Conservation (phyloP, 2,797 vertebrate species). For the Hyperoplus immaculatus region DNA sequence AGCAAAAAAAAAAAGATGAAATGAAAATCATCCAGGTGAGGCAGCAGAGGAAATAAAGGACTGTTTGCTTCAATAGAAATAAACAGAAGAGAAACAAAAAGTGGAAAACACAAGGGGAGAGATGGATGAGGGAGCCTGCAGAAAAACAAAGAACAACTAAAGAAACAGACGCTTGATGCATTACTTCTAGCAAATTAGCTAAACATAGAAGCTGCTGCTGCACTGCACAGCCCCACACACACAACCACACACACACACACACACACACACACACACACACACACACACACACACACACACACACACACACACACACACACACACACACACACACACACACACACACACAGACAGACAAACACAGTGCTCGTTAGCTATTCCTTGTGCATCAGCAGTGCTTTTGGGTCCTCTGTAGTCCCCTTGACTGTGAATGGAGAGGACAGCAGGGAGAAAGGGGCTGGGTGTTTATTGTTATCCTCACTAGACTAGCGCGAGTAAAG, state of each 20-base stretch:
- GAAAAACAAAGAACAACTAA: conserved; percentile 54
- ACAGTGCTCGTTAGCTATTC: conserved; percentile 46
- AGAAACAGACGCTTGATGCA: conserved; percentile 57
- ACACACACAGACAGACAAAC: neutral
- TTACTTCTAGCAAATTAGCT: conserved; percentile 60
- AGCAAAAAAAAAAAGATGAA: conserved; percentile 20
- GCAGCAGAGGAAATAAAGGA: conserved; percentile 20
- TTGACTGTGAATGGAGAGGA: conserved; percentile 61
- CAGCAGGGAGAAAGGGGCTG: conserved; percentile 49
- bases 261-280: conserved; percentile 13
- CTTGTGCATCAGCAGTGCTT: conserved; percentile 53
- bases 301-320: neutral
- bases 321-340: too few species aligned
- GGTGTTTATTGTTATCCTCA: conserved; percentile 65
- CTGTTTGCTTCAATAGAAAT: neutral
- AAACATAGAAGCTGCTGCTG: conserved; percentile 54
- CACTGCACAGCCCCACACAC: conserved; percentile 21
- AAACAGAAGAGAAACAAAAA: conserved; percentile 20
- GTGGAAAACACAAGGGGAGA: conserved; percentile 9
- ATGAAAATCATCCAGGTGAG: conserved; percentile 43
- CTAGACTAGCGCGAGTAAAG: conserved; percentile 59
- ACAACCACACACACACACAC: conserved; percentile 19
- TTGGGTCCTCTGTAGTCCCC: conserved; percentile 52
- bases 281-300: conserved; percentile 2
- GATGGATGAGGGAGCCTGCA: conserved; percentile 40